Evolutionary conservation across 2,888 invertebrate genomes (phyloP), one percentile per base, ranked within the genome.

Genomic region (Operophtera brumata): DNA sequence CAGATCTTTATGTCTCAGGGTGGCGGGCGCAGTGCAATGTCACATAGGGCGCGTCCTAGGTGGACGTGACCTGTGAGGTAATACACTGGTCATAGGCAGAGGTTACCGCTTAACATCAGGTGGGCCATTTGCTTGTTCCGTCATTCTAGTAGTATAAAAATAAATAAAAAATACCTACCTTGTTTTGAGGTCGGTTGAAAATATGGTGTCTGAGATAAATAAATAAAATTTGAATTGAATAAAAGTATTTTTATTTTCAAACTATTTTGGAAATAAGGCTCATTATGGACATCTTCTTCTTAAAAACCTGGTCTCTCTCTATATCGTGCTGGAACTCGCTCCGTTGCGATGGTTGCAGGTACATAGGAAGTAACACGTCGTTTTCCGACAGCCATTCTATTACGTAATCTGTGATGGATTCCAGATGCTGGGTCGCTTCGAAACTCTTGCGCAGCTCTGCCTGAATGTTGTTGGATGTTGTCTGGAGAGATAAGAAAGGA

Each of bases 361-460:
- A 89, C 83, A 87, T 82, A 0, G 86, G 82, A 1, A 86, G 63
- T 0, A 84, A 57, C 0, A 75, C 54, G 1, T 86, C 84, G 53
- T 86, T 77, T 1, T 81, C 80, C 0, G 80, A 73, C 0, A 88
- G 62, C 89, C 89, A 89, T 4, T 82, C 81, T 2, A 89, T 69
- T 0, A 89, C 80, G 59, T 79, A 86, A 6, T 83, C 78, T 0
- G 78, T 79, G 10, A 88, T 84, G 0, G 82, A 80, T 50, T 80
- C 82, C 3, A 82, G 66, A 46, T 88, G 75, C 0, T 80, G 75
- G 0, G 85, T 80, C 25, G 78, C 78, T 44, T 82, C 78, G 54
- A 86, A 82, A 8, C 73, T 77, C 0, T 75, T 70, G 11, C 74
- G 78, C n/a, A 84, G 67, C 4, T 61, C 54, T 9, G 66, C 30